Base-by-base conservation (phyloP, 2,888 invertebrate species). In the Onthophagus sagittarius region DNA sequence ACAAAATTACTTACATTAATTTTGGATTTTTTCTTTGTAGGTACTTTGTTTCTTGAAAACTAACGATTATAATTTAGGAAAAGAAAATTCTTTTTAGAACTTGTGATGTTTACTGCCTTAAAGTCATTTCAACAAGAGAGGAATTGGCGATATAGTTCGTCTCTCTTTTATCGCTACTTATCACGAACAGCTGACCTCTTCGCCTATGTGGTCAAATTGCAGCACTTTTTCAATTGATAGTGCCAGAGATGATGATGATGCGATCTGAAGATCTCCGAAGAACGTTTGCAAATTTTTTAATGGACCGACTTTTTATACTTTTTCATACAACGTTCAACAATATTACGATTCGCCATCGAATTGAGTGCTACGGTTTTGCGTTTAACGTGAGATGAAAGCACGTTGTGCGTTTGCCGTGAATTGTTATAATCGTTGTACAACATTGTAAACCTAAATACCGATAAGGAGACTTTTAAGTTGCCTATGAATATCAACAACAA, bases 161-260 rank as follows among this genome's bases (percentile, higher is more conserved):
- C 72, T 70, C 74, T 71, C 74, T 69, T 72, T 74, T 74, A 74
- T 74, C 74, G 39, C 11, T 11, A 69, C 74, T 74, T 74, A 74
- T 74, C 74, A 71, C 2, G 23, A 23, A 23, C 71, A 62, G 63
- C 71, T 71, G 72, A 72, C 72, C 74, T 72, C 72, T 73, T 72
- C 72, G 71, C 72, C 64, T 74, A 71, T 74, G 72, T 23, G 23
- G 23, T 72, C 72, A 72, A 74, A 74, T 74, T 74, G 74, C 70
- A 72, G 72, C 74, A 72, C 67, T 67, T 67, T 67, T 67, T 32
- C 67, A 67, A 67, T 67, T 67, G 67, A 67, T 67, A 67, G 67
- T 67, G 67, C 32, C 32, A 13, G 14, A 5, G 63, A 6, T 3
- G 14, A 13, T 23, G 64, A 15, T 23, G 23, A 53, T 53, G 39